Evolutionary conservation across 2,888 invertebrate species (phyloP).

Genomic region (Neoitamus cyanurus): DNA sequence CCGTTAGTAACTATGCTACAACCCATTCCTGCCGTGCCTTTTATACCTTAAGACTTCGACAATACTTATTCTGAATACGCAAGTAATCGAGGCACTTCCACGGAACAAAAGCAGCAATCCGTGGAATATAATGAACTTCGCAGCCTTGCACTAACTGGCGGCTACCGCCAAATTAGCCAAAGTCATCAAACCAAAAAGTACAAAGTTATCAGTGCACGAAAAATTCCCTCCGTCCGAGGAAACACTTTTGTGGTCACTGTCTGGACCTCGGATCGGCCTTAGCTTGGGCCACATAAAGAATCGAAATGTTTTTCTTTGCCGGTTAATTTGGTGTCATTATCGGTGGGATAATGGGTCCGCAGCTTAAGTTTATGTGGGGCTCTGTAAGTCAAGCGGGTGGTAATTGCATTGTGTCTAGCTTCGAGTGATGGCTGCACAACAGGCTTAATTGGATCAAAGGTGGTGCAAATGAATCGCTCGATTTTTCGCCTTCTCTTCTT

Average conservation of each 20-base stretch:
- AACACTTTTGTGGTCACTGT: neutral
- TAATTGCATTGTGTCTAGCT: neutral
- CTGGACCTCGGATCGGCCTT: neutral
- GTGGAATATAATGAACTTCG: neutral
- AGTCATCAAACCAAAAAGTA: neutral
- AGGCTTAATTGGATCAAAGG: neutral
- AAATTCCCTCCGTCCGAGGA: constrained; percentile 2
- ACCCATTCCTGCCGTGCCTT: neutral
- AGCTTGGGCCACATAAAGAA: neutral
- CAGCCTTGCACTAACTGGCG: neutral
- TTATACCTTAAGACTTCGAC: neutral
- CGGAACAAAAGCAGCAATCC: neutral
- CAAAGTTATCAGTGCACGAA: constrained; percentile 25
- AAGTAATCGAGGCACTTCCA: neutral
- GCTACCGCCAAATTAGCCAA: neutral
- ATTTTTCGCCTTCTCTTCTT: neutral
- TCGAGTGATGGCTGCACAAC: neutral
- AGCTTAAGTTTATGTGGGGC: neutral
- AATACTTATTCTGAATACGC: neutral
- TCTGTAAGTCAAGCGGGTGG: neutral
- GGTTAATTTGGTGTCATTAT: neutral
- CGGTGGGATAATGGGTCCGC: neutral
- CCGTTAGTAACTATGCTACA: neutral
- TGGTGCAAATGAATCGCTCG: neutral
- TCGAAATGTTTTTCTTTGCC: neutral